Base-by-base conservation (phyloP, 2,113 vertebrate species). In the Bubalus kerabau region DNA sequence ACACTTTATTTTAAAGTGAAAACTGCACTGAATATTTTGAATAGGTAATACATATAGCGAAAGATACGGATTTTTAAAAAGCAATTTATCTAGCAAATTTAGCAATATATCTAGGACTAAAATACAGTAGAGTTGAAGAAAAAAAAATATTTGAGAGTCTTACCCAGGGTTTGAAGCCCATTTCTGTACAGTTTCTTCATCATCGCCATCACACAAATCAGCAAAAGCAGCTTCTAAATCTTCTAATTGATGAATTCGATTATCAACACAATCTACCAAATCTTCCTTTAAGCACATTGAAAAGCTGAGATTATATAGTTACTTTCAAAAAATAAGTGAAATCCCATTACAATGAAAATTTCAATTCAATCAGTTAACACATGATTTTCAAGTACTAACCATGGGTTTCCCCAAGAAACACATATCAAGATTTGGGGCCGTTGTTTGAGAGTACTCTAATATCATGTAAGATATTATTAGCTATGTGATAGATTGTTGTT, bases 161-260 rank as follows among this genome's bases (percentile, higher is more conserved):
- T 98, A 99, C 99, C 99, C 99, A 24, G 99, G 99, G 91, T 99
- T 99, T 0, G 98, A 98, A 95, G 99, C 99, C 99, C 99, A 99
- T 98, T 99, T 99, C 40, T 98, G 96, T 0, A 99, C 54, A 0
- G 99, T 99, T 98, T 99, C 99, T 30, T 99, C 99, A 2, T 99
- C 97, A 90, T 99, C 99, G 16, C 98, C 99, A 57, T 99, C 99
- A 84, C 99, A 99, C 40, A 99, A 98, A 95, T 99, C 99, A 10
- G 99, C 99, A 97, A 99, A 99, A 0, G 99, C 98, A 40, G 99
- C 99, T 98, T 99, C 99, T 92, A 99, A 98, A 89, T 99, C 99
- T 98, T 99, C 99, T 59, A 99, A 98, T 88, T 99, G 99, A 95
- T 91, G 99, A 2, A 99, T 98, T 23, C 99, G 99, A 80, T 94